Percentiles rank a stretch among this genome's conserved stretches.
phyloP scores from a whole-genome alignment of 2,888 invertebrate genomes.

The Sthenelais limicola region DNA sequence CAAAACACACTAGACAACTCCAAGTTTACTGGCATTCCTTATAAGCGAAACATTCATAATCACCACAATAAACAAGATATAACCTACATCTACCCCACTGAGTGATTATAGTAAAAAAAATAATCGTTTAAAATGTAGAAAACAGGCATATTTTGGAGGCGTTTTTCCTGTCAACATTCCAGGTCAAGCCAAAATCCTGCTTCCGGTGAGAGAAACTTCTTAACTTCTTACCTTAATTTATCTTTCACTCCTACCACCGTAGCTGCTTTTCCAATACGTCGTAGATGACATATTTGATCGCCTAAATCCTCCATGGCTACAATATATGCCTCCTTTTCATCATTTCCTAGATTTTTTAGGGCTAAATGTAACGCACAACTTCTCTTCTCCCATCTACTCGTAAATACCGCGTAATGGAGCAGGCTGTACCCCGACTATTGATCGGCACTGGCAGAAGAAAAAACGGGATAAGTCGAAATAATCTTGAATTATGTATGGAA shows the following conservation, averaged over 20 bases:
- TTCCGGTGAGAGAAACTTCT: neutral
- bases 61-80: too few species aligned
- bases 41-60: too few species aligned
- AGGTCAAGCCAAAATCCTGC: neutral
- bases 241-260: slow-evolving; percentile 40
- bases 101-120: too few species aligned
- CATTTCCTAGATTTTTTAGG: neutral
- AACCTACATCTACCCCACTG: too few species aligned
- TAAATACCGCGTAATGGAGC: slow-evolving; percentile 31
- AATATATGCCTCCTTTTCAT: neutral
- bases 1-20: too few species aligned
- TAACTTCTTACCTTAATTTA: slow-evolving; percentile 30
- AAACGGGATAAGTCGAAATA: slow-evolving; percentile 22
- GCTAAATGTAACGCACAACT: neutral
- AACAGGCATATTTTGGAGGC: too few species aligned
- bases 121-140: too few species aligned
- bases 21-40: too few species aligned
- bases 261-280: slow-evolving; percentile 36
- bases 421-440: neutral
- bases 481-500: neutral
- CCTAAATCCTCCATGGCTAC: slow-evolving; percentile 24
- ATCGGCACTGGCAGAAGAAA: neutral
- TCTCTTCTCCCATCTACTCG: slow-evolving; percentile 6
- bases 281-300: slow-evolving; percentile 24
- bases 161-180: too few species aligned